Conservation (phyloP, 2,888 invertebrate species). For the Pteria penguin region DNA sequence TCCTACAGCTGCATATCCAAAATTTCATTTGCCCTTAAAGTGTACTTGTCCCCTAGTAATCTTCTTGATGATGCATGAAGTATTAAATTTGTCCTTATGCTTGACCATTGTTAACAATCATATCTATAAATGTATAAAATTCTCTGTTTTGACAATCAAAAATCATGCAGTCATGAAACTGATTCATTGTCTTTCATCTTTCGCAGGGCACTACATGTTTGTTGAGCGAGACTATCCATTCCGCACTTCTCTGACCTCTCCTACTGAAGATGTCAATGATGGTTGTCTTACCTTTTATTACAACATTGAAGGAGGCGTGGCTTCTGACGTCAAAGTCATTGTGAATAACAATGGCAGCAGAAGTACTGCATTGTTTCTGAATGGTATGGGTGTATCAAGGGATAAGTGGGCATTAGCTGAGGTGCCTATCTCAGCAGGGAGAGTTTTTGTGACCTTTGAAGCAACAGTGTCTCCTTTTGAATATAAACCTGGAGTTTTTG, state of each 20-base stretch:
- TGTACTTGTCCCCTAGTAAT: no score
- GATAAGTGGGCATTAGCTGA: constrained; percentile 33
- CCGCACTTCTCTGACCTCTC: not conserved
- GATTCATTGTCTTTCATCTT: not conserved
- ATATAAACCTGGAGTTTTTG: constrained; percentile 8
- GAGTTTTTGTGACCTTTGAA: constrained; percentile 12
- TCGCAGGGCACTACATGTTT: constrained; percentile 32
- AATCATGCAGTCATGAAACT: not conserved
- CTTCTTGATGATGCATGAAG: no score
- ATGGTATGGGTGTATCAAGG: constrained; percentile 18
- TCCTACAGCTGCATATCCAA: no score
- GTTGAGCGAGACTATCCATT: not conserved
- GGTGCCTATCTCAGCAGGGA: constrained; percentile 10
- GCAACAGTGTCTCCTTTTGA: not conserved
- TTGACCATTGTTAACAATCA: no score
- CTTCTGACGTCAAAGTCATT: constrained; percentile 25
- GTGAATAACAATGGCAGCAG: not conserved
- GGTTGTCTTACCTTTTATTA: constrained; percentile 35
- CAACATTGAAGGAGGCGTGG: constrained; percentile 27
- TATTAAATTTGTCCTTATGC: no score
- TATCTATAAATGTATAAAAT: no score
- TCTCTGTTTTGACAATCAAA: not conserved
- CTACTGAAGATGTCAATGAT: not conserved
- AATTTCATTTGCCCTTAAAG: no score
- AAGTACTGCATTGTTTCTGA: not conserved